Evolutionary conservation across 2,888 invertebrate genomes (phyloP).

Genomic region (Nesidiocoris tenuis): DNA sequence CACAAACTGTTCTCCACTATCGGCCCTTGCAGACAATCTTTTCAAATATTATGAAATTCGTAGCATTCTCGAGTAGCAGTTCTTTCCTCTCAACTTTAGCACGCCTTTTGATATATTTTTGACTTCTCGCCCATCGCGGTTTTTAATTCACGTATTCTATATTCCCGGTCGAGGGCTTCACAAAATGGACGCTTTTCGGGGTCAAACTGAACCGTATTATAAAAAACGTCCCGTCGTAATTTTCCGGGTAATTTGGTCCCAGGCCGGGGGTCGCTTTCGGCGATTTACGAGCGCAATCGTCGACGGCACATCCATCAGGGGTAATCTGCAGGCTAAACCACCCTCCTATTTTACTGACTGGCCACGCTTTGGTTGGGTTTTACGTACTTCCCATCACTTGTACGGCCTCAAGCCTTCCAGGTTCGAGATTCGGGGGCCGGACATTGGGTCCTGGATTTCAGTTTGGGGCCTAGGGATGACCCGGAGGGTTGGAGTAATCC

Average conservation of each 20-base stretch:
- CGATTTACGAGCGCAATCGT: neutral
- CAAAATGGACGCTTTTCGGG: neutral
- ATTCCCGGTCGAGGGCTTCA: no score
- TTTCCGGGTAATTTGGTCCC: neutral
- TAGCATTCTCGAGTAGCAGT: no score
- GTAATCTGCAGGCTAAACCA: neutral
- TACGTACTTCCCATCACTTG: neutral
- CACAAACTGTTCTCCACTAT: no score
- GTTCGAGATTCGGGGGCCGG: neutral
- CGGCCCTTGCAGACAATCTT: no score
- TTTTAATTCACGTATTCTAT: no score
- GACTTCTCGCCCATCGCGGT: no score
- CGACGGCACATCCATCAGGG: neutral
- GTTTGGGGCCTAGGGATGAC: neutral
- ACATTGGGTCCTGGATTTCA: neutral
- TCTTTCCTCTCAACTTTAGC: no score
- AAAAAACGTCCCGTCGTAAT: neutral
- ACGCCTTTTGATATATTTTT: no score
- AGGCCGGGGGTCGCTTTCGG: neutral
- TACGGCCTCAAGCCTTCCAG: neutral
- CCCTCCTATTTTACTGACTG: neutral
- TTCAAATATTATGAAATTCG: no score
- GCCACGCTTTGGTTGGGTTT: neutral
- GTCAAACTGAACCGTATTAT: neutral
- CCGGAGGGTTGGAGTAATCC: neutral